These are phyloP conservation scores for Reinhardtius hippoglossoides DNA, from an alignment of 2,113 vertebrate genomes.

Conservation along the genomic window DNA sequence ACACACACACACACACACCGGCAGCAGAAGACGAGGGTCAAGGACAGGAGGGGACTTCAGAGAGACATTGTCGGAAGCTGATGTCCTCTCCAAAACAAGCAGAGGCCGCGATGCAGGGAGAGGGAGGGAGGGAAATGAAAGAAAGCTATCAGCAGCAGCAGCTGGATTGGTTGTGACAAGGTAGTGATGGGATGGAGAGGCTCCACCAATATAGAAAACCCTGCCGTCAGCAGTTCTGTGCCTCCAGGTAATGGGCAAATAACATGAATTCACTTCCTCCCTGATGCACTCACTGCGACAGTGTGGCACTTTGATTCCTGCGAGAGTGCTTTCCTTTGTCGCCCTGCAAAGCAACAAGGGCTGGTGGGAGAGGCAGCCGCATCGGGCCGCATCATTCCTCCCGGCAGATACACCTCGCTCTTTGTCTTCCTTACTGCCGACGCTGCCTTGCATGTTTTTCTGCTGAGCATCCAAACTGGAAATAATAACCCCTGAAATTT, in stretches of 20 bases:
- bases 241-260: conserved; percentile 68
- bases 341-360: conserved; percentile 14
- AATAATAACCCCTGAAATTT: conserved; percentile 13
- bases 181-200: conserved; percentile 59
- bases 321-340: conserved; percentile 71
- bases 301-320: conserved; percentile 47
- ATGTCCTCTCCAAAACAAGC: conserved; percentile 58
- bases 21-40: conserved; percentile 54
- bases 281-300: conserved; percentile 50
- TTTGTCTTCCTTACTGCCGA: conserved; percentile 12
- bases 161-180: conserved; percentile 70
- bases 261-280: conserved; percentile 56
- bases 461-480: conserved; percentile 39
- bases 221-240: conserved; percentile 71
- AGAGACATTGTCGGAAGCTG: conserved; percentile 47
- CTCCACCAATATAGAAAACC: conserved; percentile 55
- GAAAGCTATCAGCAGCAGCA: conserved; percentile 72
- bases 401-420: conserved; percentile 46
- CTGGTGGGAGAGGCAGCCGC: background rate
- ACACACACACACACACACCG: conserved; percentile 7
- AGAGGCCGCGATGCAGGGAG: conserved; percentile 12
- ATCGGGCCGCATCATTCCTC: too few relatives aligned
- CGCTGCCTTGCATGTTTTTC: conserved; percentile 29
- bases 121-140: conserved; percentile 40
- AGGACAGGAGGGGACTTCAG: conserved; percentile 56